Percentiles rank a stretch among this genome's conserved stretches.
phyloP scores from a whole-genome alignment of 2,797 vertebrate species.

The Characodon lateralis region DNA sequence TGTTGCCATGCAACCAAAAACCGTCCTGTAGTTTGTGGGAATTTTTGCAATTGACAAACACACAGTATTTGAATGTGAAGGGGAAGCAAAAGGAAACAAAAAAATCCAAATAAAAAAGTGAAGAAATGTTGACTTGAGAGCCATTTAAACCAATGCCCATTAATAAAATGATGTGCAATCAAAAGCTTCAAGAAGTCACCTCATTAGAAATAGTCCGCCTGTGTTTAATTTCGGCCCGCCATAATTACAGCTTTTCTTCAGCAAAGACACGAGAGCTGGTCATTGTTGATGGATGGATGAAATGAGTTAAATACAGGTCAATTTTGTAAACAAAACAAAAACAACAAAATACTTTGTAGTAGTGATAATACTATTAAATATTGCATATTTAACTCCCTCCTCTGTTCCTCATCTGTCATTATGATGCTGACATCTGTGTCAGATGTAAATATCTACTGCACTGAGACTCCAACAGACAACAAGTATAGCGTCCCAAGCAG shows the following conservation, averaged over 20 bases:
- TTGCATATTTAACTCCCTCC: background rate
- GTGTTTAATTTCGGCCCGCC: background rate
- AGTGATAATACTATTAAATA: background rate
- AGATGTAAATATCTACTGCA: no score
- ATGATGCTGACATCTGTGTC: background rate
- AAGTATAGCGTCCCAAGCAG: no score
- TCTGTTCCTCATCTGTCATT: background rate
- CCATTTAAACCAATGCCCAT: no score
- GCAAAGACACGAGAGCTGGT: background rate
- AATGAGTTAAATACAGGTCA: background rate
- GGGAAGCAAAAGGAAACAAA: background rate
- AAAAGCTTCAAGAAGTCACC: background rate
- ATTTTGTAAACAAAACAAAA: background rate
- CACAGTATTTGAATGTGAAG: background rate
- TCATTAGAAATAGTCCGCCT: background rate
- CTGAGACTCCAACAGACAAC: no score
- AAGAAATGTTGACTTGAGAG: no score
- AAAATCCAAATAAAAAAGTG: no score
- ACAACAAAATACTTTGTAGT: background rate
- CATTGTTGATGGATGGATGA: background rate
- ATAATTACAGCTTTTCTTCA: background rate
- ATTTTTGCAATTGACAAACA: background rate
- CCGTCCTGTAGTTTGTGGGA: background rate
- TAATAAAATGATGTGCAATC: no score
- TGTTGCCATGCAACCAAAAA: no score